Evolutionary conservation across 2,888 invertebrate species (phyloP).

Genomic region (Hemistola chrysoprasaria): DNA sequence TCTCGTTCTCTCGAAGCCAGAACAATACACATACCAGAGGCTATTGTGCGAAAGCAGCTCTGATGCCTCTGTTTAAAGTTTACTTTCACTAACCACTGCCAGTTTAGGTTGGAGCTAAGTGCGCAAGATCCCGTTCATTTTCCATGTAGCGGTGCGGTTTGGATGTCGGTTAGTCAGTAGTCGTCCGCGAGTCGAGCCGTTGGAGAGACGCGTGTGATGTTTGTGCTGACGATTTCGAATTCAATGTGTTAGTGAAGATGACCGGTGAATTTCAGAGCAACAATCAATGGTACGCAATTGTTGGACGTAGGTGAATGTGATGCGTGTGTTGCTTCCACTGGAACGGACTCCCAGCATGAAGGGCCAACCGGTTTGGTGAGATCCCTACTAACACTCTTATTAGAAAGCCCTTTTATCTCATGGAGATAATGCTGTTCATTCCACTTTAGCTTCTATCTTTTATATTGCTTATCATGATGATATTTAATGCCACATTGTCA

Average conservation of each 20-base stretch:
- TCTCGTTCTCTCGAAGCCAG: slow-evolving; percentile 25
- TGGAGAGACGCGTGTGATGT: slow-evolving; percentile 41
- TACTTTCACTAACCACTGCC: slow-evolving; percentile 33
- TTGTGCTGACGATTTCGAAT: slow-evolving; percentile 37
- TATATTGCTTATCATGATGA: slow-evolving; percentile 26
- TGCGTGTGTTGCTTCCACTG: slow-evolving; percentile 57
- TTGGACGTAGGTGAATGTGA: slow-evolving; percentile 59
- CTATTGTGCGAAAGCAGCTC: slow-evolving; percentile 26
- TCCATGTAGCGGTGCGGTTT: slow-evolving; percentile 36
- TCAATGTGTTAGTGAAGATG: slow-evolving; percentile 69
- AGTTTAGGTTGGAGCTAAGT: slow-evolving; percentile 50
- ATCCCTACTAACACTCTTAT: slow-evolving; percentile 53
- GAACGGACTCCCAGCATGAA: slow-evolving; percentile 69
- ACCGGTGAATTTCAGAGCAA: slow-evolving; percentile 65
- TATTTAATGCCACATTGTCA: slow-evolving; percentile 8
- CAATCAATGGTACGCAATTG: slow-evolving; percentile 64
- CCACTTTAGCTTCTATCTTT: slow-evolving; percentile 20
- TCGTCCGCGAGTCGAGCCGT: slow-evolving; percentile 51
- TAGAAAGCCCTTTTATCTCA: slow-evolving; percentile 40
- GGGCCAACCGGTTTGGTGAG: slow-evolving; percentile 81
- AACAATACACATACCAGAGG: slow-evolving; percentile 44
- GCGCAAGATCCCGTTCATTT: slow-evolving; percentile 63
- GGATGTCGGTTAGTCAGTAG: no score
- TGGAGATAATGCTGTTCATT: slow-evolving; percentile 10
- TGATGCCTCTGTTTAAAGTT: slow-evolving; percentile 31